These are phyloP conservation scores for Scyliorhinus canicula DNA, from an alignment of 2,797 vertebrate species.

Conservation along the genomic window DNA sequence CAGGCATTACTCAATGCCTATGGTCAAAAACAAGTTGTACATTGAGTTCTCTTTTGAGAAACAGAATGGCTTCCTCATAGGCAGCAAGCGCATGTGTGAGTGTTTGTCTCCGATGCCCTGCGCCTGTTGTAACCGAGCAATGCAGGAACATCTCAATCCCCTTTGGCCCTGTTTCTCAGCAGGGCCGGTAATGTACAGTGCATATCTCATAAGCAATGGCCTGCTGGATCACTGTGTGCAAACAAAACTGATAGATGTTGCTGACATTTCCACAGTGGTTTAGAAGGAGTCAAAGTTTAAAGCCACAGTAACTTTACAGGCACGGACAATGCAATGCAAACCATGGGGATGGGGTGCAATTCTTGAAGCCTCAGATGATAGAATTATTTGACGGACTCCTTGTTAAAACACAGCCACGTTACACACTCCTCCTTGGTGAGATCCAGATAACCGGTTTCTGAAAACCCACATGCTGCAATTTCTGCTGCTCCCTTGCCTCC, in stretches of 20 bases:
- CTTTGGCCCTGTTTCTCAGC: no score
- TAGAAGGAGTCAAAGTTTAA: no score
- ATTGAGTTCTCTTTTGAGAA: neutral
- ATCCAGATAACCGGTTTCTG: neutral
- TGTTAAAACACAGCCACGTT: neutral
- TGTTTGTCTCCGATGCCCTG: neutral
- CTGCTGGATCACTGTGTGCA: no score
- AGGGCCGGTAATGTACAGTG: no score
- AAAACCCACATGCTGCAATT: neutral
- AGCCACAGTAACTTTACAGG: no score
- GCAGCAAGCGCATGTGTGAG: no score
- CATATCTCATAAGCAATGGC: no score
- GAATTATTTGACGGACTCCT: neutral
- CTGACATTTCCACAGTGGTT: no score
- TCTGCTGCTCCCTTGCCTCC: neutral
- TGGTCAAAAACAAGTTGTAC: neutral
- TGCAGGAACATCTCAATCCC: no score
- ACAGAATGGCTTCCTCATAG: neutral
- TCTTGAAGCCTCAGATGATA: neutral
- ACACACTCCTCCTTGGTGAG: neutral
- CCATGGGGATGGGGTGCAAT: no score
- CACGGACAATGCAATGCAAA: no score
- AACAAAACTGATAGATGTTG: no score
- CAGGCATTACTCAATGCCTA: neutral
- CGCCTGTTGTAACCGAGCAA: neutral